Evolutionary conservation across 2,113 vertebrate species (phyloP).

Genomic region (Brachyhypopomus occidentalis): DNA sequence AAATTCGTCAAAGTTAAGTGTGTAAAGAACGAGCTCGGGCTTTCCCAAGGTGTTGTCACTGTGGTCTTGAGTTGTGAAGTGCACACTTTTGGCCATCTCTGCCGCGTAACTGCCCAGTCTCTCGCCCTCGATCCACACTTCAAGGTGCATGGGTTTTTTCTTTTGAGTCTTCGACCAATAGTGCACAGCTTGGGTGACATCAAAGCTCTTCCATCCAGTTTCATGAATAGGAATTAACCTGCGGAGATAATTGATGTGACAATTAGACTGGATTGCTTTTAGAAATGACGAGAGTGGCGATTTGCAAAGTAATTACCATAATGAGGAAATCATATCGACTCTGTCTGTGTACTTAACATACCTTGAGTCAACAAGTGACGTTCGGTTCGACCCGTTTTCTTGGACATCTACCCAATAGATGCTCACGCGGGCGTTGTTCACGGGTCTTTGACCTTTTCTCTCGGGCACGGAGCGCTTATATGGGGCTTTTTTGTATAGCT

Average conservation of each 20-base stretch:
- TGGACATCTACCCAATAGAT: conserved; percentile 86
- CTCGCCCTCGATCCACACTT: conserved; percentile 91
- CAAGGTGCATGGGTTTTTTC: conserved; percentile 84
- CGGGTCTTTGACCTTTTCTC: conserved; percentile 68
- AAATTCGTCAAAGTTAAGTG: conserved; percentile 84
- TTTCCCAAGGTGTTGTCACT: conserved; percentile 77
- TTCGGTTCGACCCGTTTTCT: conserved; percentile 83
- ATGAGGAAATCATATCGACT: too few relatives aligned
- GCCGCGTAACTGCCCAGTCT: conserved; percentile 82
- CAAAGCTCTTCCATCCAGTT: conserved; percentile 92
- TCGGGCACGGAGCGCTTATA: conserved; percentile 69
- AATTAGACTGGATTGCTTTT: background rate
- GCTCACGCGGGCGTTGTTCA: conserved; percentile 84
- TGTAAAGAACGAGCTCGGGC: conserved; percentile 88
- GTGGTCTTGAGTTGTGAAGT: conserved; percentile 83
- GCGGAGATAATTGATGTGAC: conserved; percentile 31
- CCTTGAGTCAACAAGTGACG: conserved; percentile 90
- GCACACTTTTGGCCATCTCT: conserved; percentile 83
- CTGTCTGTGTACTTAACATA: conserved; percentile 56
- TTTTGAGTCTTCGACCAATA: conserved; percentile 84
- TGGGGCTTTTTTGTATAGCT: conserved; percentile 85
- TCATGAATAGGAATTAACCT: conserved; percentile 89
- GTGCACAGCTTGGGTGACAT: conserved; percentile 92
- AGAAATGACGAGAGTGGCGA: too few relatives aligned
- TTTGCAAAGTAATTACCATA: too few relatives aligned